These are phyloP conservation scores for Graphium colonna DNA, from an alignment of 2,888 invertebrate species.

Conservation along the genomic window DNA sequence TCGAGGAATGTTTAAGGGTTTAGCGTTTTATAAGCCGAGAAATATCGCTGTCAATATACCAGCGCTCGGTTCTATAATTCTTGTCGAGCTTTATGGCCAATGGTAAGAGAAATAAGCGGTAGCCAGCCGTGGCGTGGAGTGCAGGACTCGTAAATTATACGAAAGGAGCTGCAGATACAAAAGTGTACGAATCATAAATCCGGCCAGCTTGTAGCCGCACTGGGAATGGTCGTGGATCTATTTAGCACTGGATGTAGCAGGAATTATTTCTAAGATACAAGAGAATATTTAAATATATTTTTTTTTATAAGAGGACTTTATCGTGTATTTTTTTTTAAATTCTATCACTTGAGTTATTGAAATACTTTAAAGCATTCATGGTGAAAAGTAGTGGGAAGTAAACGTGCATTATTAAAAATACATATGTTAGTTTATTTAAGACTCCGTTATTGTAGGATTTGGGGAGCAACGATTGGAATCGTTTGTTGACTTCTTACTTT, in stretches of 20 bases:
- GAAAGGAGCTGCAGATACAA: slow-evolving; percentile 40
- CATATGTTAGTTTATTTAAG: too few relatives aligned
- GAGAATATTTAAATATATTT: too few relatives aligned
- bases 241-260: slow-evolving; percentile 23
- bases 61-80: slow-evolving; percentile 9
- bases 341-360: too few relatives aligned
- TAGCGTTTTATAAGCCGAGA: not conserved
- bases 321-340: too few relatives aligned
- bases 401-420: too few relatives aligned
- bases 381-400: too few relatives aligned
- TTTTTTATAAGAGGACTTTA: too few relatives aligned
- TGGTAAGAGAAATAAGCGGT: slow-evolving; percentile 39
- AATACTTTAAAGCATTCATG: too few relatives aligned
- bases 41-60: not conserved
- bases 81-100: slow-evolving; percentile 17
- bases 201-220: slow-evolving; percentile 32
- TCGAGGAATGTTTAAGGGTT: not conserved
- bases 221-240: slow-evolving; percentile 11
- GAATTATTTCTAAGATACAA: too few relatives aligned
- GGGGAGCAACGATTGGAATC: too few relatives aligned
- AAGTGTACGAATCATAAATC: slow-evolving; percentile 49
- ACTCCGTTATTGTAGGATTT: too few relatives aligned
- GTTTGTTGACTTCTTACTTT: too few relatives aligned
- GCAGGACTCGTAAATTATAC: slow-evolving; percentile 38
- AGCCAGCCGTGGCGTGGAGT: slow-evolving; percentile 21